Evolutionary conservation across 2,888 invertebrate species (phyloP).

Genomic region (Lysandra bellargus): DNA sequence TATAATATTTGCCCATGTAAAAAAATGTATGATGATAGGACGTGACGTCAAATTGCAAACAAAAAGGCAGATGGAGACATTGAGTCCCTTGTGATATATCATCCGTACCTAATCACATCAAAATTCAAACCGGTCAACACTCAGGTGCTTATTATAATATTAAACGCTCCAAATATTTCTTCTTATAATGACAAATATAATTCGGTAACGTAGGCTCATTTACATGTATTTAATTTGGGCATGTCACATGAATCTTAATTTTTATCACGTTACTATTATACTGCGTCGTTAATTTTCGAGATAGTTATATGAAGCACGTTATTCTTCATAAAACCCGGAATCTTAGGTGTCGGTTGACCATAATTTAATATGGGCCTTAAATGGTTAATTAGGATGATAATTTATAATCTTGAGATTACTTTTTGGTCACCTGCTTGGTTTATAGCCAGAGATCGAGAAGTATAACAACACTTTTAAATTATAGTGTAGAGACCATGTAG

Average conservation of each 20-base stretch:
- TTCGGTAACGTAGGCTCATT: constrained; percentile 4
- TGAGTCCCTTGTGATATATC: constrained; percentile 8
- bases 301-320: not conserved
- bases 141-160: constrained; percentile 13
- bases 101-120: not conserved
- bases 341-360: constrained; percentile 2
- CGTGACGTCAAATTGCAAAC: not conserved
- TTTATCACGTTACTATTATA: constrained; percentile 6
- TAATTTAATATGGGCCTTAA: not conserved
- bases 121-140: not conserved
- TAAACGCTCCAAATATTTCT: constrained; percentile 9
- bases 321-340: not conserved
- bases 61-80: constrained; percentile 1
- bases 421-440: not conserved
- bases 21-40: too few species aligned
- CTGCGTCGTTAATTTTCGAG: not conserved
- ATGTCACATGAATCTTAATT: constrained; percentile 7
- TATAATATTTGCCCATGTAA: too few species aligned
- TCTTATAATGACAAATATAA: not conserved
- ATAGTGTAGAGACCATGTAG: too few species aligned
- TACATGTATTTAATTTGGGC: not conserved
- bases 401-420: not conserved
- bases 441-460: not conserved
- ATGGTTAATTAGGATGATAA: constrained; percentile 4
- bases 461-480: not conserved